Evolutionary conservation across 2,113 vertebrate species (phyloP).

Genomic region (Gallinago paraguaiae): DNA sequence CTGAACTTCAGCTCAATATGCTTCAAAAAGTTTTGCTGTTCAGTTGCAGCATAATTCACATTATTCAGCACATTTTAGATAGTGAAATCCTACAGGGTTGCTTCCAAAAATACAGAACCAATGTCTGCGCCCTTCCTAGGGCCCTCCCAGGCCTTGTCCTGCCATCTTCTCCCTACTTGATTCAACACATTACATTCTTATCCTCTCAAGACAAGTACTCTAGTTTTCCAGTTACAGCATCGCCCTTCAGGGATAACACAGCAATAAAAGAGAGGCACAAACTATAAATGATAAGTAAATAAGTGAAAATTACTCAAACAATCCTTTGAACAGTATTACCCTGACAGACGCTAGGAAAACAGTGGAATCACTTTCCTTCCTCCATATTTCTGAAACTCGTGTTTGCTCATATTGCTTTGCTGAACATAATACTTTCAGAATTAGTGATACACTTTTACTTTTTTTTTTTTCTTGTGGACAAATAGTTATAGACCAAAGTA

Average conservation of each 20-base stretch:
- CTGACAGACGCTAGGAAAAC: neutral
- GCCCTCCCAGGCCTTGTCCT: neutral
- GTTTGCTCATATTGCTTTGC: neutral
- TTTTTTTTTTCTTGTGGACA: neutral
- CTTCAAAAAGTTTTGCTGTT: neutral
- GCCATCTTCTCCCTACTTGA: neutral
- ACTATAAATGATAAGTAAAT: neutral
- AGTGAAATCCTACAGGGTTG: neutral
- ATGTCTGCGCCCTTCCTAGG: fast-evolving
- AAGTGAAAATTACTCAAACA: neutral
- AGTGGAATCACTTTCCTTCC: neutral
- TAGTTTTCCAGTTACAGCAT: neutral
- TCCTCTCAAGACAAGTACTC: neutral
- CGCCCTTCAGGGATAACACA: neutral
- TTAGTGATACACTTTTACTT: neutral
- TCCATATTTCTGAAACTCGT: neutral
- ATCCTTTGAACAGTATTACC: neutral
- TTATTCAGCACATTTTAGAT: neutral
- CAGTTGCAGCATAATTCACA: neutral
- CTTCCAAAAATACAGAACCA: neutral
- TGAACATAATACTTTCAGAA: neutral
- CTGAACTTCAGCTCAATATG: neutral
- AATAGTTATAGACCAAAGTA: neutral
- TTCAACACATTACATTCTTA: neutral
- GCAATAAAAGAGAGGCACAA: neutral